Evolutionary conservation across 1,140 invertebrate species (phyloP).

Genomic region (Zaprionus africanus): DNA sequence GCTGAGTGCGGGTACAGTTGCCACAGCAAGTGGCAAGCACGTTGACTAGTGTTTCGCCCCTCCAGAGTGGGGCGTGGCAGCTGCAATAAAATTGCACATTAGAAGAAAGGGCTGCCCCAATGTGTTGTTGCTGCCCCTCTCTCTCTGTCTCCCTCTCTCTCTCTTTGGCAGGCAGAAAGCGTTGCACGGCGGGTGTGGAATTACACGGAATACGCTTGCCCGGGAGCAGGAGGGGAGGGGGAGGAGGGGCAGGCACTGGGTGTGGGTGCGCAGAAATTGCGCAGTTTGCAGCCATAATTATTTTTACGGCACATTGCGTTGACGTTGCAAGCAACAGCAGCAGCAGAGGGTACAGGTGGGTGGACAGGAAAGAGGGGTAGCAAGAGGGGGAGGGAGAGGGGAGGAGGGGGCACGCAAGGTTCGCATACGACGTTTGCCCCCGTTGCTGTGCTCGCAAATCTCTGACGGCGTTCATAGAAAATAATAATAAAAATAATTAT

Average conservation of each 20-base stretch:
- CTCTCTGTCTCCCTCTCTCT: neutral
- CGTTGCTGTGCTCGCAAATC: conserved; percentile 50
- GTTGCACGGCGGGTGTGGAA: conserved; percentile 68
- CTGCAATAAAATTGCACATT: conserved; percentile 65
- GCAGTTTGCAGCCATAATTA: conserved; percentile 80
- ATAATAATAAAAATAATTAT: conserved; percentile 83
- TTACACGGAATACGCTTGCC: conserved; percentile 22
- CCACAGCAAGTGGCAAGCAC: neutral
- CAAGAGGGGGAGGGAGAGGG: neutral
- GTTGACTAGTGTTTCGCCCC: conserved; percentile 1
- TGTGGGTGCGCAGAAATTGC: conserved; percentile 54
- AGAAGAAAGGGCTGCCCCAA: conserved; percentile 34
- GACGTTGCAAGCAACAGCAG: conserved; percentile 35
- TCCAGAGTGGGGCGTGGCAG: conserved; percentile 55
- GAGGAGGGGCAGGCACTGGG: neutral
- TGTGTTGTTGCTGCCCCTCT: neutral
- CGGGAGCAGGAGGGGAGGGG: neutral
- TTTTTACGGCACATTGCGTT: conserved; percentile 80
- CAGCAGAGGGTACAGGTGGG: conserved; percentile 12
- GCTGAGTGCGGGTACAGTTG: conserved; percentile 11
- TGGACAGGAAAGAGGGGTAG: too few relatives aligned
- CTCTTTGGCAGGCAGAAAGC: conserved; percentile 57
- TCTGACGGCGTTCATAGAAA: conserved; percentile 50
- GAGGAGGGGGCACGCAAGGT: neutral
- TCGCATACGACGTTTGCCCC: neutral